A percentile compares a stretch with the other conserved stretches of the same genome.
phyloP scores from a whole-genome alignment of 2,113 vertebrate species.

The Protomyctophum bolini region DNA sequence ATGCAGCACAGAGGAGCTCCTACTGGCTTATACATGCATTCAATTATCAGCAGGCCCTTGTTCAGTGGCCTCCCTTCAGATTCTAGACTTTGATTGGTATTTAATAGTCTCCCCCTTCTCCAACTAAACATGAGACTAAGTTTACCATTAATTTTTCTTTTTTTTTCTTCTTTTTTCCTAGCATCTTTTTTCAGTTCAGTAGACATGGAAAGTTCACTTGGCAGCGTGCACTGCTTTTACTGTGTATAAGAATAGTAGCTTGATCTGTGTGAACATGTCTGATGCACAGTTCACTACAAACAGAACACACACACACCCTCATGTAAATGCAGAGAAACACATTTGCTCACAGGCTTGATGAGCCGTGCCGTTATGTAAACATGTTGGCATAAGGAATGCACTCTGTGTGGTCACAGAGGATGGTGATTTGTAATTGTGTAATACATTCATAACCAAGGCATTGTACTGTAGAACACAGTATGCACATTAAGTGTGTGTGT shows the following conservation, averaged over 20 bases:
- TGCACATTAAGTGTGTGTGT: neutral
- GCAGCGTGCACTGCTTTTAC: slow-evolving; percentile 17
- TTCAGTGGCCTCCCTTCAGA: slow-evolving; percentile 36
- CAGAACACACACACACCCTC: neutral
- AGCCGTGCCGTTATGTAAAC: slow-evolving; percentile 41
- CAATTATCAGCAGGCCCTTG: slow-evolving; percentile 53
- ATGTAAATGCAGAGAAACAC: slow-evolving; percentile 15
- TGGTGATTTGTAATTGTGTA: neutral
- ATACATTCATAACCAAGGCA: neutral
- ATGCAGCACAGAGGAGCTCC: slow-evolving; percentile 46
- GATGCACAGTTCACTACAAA: slow-evolving; percentile 7
- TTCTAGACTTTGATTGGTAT: slow-evolving; percentile 54
- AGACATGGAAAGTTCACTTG: slow-evolving; percentile 37
- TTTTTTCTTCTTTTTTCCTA: slow-evolving; percentile 38
- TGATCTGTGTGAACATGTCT: slow-evolving; percentile 17
- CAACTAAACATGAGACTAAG: slow-evolving; percentile 23
- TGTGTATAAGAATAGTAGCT: neutral
- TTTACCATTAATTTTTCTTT: neutral
- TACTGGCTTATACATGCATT: slow-evolving; percentile 22
- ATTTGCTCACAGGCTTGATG: slow-evolving; percentile 27
- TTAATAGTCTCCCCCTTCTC: slow-evolving; percentile 44
- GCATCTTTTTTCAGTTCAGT: slow-evolving; percentile 22
- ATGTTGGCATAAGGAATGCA: slow-evolving; percentile 11
- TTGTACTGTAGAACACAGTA: slow-evolving; percentile 23
- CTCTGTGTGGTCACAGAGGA: slow-evolving; percentile 18